These are phyloP conservation scores for Pollenia angustigena DNA, from an alignment of 2,888 invertebrate species.

Conservation along the genomic window DNA sequence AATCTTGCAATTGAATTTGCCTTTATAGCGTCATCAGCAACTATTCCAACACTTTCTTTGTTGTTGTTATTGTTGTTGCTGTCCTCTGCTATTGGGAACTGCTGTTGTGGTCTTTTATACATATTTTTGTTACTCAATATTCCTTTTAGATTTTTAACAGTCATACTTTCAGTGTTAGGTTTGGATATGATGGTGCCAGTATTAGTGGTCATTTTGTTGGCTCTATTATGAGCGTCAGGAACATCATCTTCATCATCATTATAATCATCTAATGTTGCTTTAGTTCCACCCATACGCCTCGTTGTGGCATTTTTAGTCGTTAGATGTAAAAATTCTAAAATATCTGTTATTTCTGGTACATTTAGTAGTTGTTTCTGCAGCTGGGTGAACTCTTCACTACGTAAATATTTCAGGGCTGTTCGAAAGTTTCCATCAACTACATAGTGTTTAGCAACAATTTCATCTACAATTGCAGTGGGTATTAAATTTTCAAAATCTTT, in stretches of 20 bases:
- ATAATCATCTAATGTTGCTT: conserved; percentile 56
- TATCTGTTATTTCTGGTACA: conserved; percentile 78
- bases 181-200: conserved; percentile 31
- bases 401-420: conserved; percentile 77
- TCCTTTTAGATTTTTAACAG: conserved; percentile 8
- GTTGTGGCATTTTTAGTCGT: conserved; percentile 72
- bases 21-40: conserved; percentile 20
- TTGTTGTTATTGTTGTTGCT: conserved; percentile 18
- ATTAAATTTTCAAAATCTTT: conserved; percentile 78
- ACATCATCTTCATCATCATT: conserved; percentile 15
- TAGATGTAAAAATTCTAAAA: conserved; percentile 79
- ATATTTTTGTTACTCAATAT: conserved; percentile 14
- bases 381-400: conserved; percentile 77
- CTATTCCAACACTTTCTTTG: conserved; percentile 1
- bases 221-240: conserved; percentile 36
- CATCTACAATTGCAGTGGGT: conserved; percentile 76
- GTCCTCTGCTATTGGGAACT: conserved; percentile 7
- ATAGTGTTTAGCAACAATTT: conserved; percentile 78
- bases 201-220: conserved; percentile 55
- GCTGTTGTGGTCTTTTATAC: conserved; percentile 40
- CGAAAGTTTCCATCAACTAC: conserved; percentile 78
- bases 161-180: background rate
- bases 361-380: conserved; percentile 76
- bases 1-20: conserved; percentile 18
- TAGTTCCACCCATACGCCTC: conserved; percentile 39